Percentiles rank a stretch among this genome's conserved stretches.
Evolutionary conservation across 2,888 invertebrate species (phyloP).

Genomic region (Alentia gelatinosa): DNA sequence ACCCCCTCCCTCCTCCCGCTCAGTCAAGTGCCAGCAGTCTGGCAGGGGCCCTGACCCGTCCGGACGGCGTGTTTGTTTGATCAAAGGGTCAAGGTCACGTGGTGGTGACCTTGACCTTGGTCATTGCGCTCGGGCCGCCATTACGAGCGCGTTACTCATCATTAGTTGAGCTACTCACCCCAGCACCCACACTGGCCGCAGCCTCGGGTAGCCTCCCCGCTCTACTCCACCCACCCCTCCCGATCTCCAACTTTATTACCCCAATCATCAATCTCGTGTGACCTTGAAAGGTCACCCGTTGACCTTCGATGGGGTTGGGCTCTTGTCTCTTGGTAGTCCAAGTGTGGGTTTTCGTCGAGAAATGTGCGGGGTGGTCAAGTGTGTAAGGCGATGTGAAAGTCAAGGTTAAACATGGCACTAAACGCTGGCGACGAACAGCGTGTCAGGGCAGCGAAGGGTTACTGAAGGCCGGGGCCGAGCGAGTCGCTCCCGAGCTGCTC

Average conservation of each 20-base stretch:
- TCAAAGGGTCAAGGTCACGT: conserved; percentile 37
- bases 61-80: not conserved
- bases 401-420: conserved; percentile 28
- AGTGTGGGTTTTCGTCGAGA: not conserved
- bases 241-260: not conserved
- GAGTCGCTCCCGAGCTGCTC: not conserved
- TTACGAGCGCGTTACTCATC: conserved; percentile 6
- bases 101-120: not conserved
- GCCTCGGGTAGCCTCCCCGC: not conserved
- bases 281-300: not conserved
- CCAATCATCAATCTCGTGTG: conserved; percentile 19
- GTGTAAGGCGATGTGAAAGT: conserved; percentile 1
- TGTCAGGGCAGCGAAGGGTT: not conserved
- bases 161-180: conserved; percentile 32
- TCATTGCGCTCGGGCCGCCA: not conserved
- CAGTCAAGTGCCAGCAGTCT: not conserved
- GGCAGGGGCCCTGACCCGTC: not conserved
- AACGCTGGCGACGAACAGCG: not conserved
- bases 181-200: not conserved
- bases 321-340: not conserved
- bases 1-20: not conserved
- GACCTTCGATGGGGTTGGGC: not conserved
- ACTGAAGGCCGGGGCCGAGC: not conserved
- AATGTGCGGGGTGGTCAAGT: not conserved
- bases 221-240: no score